Evolutionary conservation across 2,797 vertebrate species (phyloP).

Genomic region (Hapalemur alaotrensis): DNA sequence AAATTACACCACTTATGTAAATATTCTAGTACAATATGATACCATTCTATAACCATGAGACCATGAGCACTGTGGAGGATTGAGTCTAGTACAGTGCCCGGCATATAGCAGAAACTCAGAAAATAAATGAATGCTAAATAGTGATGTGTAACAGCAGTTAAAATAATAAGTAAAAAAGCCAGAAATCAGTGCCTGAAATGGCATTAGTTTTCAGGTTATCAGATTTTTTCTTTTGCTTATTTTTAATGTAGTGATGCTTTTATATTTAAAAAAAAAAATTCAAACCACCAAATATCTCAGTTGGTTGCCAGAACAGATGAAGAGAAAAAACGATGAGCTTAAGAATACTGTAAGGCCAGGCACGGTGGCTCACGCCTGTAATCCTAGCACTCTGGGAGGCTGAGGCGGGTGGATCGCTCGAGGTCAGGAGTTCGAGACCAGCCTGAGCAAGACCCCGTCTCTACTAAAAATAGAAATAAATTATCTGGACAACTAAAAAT

Average conservation of each 20-base stretch:
- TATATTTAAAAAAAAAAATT: neutral
- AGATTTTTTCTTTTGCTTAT: neutral
- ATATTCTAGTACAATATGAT: neutral
- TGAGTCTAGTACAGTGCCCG: neutral
- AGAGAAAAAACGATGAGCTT: neutral
- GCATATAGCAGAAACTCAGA: neutral
- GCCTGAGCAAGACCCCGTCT: too few species aligned
- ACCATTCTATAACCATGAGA: neutral
- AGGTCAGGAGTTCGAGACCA: too few species aligned
- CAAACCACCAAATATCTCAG: neutral
- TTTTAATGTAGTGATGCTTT: neutral
- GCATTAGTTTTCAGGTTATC: neutral
- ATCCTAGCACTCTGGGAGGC: too few species aligned
- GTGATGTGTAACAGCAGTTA: neutral
- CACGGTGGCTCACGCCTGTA: too few species aligned
- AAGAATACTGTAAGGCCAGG: neutral
- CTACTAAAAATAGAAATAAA: too few species aligned
- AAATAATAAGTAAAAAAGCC: neutral
- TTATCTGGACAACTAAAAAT: too few species aligned
- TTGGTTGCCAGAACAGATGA: neutral
- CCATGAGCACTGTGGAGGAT: neutral
- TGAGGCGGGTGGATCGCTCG: too few species aligned
- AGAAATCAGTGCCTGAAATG: neutral
- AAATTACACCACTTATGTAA: neutral
- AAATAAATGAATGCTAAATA: neutral